Percentiles rank a stretch among this genome's conserved stretches.
Conservation (phyloP, 2,888 invertebrate genomes). For the Crocallis elinguaria region DNA sequence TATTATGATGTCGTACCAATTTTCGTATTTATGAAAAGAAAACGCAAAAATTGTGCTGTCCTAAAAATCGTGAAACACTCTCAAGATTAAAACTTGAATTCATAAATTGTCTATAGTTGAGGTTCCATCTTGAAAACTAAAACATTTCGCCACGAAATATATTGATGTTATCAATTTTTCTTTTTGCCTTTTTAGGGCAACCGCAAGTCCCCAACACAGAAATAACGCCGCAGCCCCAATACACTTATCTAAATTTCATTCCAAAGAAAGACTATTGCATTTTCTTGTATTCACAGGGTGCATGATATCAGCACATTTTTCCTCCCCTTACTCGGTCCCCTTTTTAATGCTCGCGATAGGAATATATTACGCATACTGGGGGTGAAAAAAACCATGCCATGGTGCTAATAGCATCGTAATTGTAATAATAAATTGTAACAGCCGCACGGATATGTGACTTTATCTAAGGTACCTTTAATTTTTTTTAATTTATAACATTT, state of each 20-base stretch:
- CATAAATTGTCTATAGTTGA: too few relatives aligned
- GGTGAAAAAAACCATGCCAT: conserved; percentile 62
- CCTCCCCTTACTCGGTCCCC: conserved; percentile 55
- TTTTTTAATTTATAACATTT: too few relatives aligned
- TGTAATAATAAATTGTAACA: conserved; percentile 48
- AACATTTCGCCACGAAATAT: too few relatives aligned
- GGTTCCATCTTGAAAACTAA: too few relatives aligned
- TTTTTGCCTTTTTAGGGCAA: too few relatives aligned
- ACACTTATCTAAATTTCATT: conserved; percentile 30
- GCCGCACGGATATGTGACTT: conserved; percentile 7
- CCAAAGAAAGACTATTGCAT: conserved; percentile 32
- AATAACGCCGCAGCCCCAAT: conserved; percentile 37
- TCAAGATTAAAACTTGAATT: too few relatives aligned
- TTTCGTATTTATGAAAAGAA: too few relatives aligned
- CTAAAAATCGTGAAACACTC: too few relatives aligned
- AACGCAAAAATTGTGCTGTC: too few relatives aligned
- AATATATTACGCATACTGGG: conserved; percentile 59
- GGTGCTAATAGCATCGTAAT: conserved; percentile 69
- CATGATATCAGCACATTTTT: conserved; percentile 66
- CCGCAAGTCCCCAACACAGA: conserved; percentile 4
- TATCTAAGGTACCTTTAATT: too few relatives aligned
- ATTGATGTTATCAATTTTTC: too few relatives aligned
- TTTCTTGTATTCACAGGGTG: conserved; percentile 41
- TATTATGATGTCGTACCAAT: too few relatives aligned
- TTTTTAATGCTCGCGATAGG: conserved; percentile 42